phyloP scores from a whole-genome alignment of 2,797 vertebrate genomes.

The Anabas testudineus region DNA sequence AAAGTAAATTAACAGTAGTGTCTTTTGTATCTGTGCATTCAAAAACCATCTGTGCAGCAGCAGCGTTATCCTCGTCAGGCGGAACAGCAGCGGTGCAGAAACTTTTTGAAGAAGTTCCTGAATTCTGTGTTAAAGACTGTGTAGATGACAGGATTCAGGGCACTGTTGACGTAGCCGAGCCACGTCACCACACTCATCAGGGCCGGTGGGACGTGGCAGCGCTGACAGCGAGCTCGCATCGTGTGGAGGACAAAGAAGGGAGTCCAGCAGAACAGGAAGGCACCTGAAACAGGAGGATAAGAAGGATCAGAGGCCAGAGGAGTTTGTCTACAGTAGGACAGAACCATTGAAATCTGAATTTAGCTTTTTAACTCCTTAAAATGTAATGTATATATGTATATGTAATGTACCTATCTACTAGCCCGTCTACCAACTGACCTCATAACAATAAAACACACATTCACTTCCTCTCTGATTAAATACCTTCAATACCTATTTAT shows the following conservation, averaged over 20 bases:
- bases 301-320: neutral
- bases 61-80: too few relatives aligned
- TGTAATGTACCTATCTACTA: too few relatives aligned
- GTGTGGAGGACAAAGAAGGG: constrained; percentile 97
- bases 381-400: too few relatives aligned
- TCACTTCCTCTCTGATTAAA: too few relatives aligned
- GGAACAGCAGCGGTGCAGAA: constrained; percentile 82
- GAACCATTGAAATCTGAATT: too few relatives aligned
- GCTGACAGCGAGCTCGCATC: constrained; percentile 87
- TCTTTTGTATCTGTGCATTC: constrained; percentile 23
- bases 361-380: too few relatives aligned
- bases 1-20: constrained; percentile 2
- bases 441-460: too few relatives aligned
- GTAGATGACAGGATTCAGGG: constrained; percentile 95
- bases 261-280: constrained; percentile 97
- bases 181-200: constrained; percentile 95
- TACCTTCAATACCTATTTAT: too few relatives aligned
- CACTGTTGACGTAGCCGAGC: constrained; percentile 97
- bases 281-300: constrained; percentile 79
- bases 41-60: too few relatives aligned
- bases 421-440: too few relatives aligned
- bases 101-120: constrained; percentile 91
- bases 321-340: neutral
- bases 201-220: constrained; percentile 85
- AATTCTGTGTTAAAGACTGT: constrained; percentile 95